These are phyloP conservation scores for Thaleichthys pacificus DNA, from an alignment of 2,797 vertebrate species.

Conservation along the genomic window DNA sequence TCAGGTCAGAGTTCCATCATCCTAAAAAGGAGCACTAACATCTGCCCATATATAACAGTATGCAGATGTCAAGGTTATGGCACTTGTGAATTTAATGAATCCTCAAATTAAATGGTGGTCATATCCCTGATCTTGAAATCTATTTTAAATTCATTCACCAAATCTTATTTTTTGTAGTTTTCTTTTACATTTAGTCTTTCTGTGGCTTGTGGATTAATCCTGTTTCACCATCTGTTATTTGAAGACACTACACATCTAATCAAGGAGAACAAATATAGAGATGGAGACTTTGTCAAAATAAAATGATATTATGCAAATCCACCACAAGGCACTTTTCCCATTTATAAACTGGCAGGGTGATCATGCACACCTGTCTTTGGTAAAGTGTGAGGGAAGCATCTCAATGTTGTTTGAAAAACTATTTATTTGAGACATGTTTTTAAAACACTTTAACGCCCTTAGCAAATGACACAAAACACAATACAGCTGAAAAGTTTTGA, in stretches of 20 bases:
- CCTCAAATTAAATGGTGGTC: slow-evolving; percentile 31
- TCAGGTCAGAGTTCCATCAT: slow-evolving; percentile 66
- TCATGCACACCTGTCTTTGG: not conserved
- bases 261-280: slow-evolving; percentile 58
- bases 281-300: slow-evolving; percentile 45
- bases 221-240: slow-evolving; percentile 6
- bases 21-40: slow-evolving; percentile 62
- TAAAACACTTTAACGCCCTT: not conserved
- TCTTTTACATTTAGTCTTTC: slow-evolving; percentile 19
- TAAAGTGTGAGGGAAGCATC: not conserved
- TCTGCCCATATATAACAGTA: slow-evolving; percentile 57
- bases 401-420: not conserved
- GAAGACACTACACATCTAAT: slow-evolving; percentile 60
- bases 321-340: slow-evolving; percentile 16
- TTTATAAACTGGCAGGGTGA: not conserved
- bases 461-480: not conserved
- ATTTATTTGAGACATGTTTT: not conserved
- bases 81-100: slow-evolving; percentile 46
- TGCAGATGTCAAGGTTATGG: slow-evolving; percentile 56
- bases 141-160: slow-evolving; percentile 46
- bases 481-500: too few species aligned
- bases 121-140: slow-evolving; percentile 26
- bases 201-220: slow-evolving; percentile 19
- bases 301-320: slow-evolving; percentile 36
- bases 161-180: not conserved